Percentiles rank a stretch among this genome's conserved stretches.
phyloP scores from a whole-genome alignment of 2,113 vertebrate genomes.

The Mobula birostris region DNA sequence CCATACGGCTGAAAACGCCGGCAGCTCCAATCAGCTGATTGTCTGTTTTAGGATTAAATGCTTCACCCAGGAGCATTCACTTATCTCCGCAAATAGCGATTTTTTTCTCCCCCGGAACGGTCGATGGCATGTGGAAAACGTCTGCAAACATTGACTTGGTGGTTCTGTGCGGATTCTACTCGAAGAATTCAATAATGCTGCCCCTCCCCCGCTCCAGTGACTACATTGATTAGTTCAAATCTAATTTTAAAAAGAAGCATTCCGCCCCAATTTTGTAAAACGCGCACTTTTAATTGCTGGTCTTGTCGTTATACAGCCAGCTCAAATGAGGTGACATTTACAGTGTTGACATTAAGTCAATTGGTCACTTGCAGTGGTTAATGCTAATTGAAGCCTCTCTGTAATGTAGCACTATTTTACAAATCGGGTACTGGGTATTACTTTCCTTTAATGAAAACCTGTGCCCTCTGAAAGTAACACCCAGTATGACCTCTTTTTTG shows the following conservation, averaged over 20 bases:
- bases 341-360: neutral
- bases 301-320: neutral
- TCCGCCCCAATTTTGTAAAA: neutral
- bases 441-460: neutral
- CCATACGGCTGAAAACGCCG: neutral
- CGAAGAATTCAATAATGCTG: neutral
- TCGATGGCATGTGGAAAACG: neutral
- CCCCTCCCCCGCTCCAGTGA: neutral
- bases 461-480: neutral
- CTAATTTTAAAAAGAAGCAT: neutral
- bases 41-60: slow-evolving; percentile 1
- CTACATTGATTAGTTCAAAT: slow-evolving; percentile 7
- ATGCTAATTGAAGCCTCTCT: neutral
- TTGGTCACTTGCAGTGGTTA: neutral
- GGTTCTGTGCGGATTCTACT: neutral
- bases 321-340: neutral
- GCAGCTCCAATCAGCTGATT: neutral
- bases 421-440: neutral
- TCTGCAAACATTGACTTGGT: neutral
- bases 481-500: neutral
- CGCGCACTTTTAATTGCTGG: neutral
- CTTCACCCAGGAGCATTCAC: neutral
- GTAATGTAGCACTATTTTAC: neutral
- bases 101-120: neutral
- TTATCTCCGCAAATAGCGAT: neutral